Conservation (phyloP, 37 sponge, comb jelly and placozoan genomes). For the Ianthella basta region DNA sequence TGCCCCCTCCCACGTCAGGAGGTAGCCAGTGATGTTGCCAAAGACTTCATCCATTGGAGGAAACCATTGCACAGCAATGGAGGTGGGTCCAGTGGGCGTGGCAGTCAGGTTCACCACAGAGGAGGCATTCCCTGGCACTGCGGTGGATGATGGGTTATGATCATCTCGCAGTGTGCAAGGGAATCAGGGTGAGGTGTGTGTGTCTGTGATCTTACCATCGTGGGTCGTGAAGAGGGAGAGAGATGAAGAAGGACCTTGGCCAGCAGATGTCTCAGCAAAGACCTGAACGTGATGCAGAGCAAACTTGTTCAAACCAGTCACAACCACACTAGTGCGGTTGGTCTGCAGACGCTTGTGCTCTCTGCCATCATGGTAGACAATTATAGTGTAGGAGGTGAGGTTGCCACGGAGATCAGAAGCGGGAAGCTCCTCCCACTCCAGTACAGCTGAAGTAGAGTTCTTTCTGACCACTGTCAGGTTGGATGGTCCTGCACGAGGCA, state of each 20-base stretch:
- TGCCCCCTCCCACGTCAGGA: background rate
- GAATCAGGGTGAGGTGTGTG: too few species aligned
- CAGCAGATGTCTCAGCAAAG: slow-evolving; percentile 15
- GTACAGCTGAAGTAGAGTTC: slow-evolving; percentile 1
- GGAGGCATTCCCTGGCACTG: slow-evolving; percentile 12
- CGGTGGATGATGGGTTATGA: too few species aligned
- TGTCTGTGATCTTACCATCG: background rate
- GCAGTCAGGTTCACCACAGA: slow-evolving; percentile 4
- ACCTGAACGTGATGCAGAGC: background rate
- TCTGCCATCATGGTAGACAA: background rate
- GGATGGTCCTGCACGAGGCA: background rate
- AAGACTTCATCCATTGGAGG: background rate
- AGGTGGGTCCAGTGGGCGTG: background rate
- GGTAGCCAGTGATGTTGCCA: slow-evolving; percentile 15
- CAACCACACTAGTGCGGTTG: background rate
- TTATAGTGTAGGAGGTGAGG: background rate
- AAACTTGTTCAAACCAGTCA: slow-evolving; percentile 14
- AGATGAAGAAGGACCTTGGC: background rate
- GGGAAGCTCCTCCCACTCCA: background rate
- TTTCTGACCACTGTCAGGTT: background rate
- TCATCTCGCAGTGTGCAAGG: too few species aligned
- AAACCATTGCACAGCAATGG: background rate
- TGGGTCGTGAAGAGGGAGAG: background rate
- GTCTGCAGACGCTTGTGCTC: background rate
- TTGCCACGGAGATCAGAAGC: slow-evolving; percentile 27